Conservation (phyloP, 1,140 invertebrate species). For the Archegozetes longisetosus region DNA sequence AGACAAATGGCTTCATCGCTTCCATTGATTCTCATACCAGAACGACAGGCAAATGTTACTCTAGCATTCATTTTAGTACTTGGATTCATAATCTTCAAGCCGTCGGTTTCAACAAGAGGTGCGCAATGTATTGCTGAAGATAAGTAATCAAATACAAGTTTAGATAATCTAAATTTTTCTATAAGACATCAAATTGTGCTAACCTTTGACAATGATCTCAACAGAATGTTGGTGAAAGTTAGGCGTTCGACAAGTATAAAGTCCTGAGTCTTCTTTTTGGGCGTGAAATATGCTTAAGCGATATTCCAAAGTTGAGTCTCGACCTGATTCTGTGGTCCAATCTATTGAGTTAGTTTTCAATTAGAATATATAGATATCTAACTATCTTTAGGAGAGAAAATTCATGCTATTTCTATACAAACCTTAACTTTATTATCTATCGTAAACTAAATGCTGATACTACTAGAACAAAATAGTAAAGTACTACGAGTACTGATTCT, state of each 20-base stretch:
- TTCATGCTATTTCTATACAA: no score
- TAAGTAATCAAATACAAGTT: neutral
- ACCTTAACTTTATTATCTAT: no score
- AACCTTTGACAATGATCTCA: constrained; percentile 57
- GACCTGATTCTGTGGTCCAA: constrained; percentile 59
- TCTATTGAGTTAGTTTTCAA: constrained; percentile 25
- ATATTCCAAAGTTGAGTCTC: constrained; percentile 60
- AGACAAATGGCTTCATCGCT: constrained; percentile 49
- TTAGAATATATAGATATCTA: no score
- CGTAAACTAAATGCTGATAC: no score
- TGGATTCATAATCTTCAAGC: constrained; percentile 46
- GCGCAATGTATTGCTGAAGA: constrained; percentile 55
- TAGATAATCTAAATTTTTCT: constrained; percentile 15
- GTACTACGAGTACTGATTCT: neutral
- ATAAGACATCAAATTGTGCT: no score
- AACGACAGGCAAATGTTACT: constrained; percentile 55
- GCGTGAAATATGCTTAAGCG: constrained; percentile 61
- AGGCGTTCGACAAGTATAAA: constrained; percentile 62
- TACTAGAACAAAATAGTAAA: neutral
- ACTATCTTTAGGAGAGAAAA: no score
- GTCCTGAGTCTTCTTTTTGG: constrained; percentile 55
- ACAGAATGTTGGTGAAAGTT: constrained; percentile 58
- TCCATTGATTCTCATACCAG: constrained; percentile 62
- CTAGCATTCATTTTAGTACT: constrained; percentile 50
- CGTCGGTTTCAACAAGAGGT: constrained; percentile 44